phyloP scores from a whole-genome alignment of 2,888 invertebrate species.

The Teleiodes luculella region DNA sequence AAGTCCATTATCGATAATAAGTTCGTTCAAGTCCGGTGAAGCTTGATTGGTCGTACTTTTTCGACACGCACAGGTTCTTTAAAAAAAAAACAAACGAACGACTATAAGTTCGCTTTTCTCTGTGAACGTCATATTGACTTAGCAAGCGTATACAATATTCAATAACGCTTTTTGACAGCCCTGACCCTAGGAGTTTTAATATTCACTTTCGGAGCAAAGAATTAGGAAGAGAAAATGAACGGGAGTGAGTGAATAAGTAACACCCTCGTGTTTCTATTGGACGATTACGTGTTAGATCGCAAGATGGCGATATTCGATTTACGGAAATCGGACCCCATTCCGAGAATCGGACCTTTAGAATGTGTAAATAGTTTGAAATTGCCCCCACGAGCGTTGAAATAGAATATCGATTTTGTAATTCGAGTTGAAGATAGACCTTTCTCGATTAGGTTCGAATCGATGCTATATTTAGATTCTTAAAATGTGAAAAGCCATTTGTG shows the following conservation, averaged over 20 bases:
- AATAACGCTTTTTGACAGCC: conserved; percentile 31
- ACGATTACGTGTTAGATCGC: conserved; percentile 67
- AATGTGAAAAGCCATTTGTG: too few species aligned
- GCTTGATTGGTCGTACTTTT: too few species aligned
- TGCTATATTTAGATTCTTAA: too few species aligned
- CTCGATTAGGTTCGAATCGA: too few species aligned
- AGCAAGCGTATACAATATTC: neutral
- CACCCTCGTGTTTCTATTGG: conserved; percentile 52
- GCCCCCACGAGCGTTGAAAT: conserved; percentile 12
- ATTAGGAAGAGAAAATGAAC: conserved; percentile 74
- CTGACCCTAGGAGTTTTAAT: conserved; percentile 66
- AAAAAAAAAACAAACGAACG: too few species aligned
- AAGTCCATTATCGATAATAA: too few species aligned
- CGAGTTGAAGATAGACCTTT: neutral
- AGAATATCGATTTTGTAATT: conserved; percentile 5
- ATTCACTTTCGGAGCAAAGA: conserved; percentile 74
- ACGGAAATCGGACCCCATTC: conserved; percentile 43
- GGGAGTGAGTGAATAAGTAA: conserved; percentile 70
- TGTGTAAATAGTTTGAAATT: conserved; percentile 57
- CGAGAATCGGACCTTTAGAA: conserved; percentile 59
- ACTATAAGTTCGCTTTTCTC: too few species aligned
- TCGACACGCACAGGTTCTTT: too few species aligned
- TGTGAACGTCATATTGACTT: too few species aligned
- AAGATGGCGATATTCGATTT: conserved; percentile 69
- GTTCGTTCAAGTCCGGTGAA: too few species aligned